These are phyloP conservation scores for Tetanocera ferruginea DNA, from an alignment of 2,888 invertebrate species.

Conservation along the genomic window DNA sequence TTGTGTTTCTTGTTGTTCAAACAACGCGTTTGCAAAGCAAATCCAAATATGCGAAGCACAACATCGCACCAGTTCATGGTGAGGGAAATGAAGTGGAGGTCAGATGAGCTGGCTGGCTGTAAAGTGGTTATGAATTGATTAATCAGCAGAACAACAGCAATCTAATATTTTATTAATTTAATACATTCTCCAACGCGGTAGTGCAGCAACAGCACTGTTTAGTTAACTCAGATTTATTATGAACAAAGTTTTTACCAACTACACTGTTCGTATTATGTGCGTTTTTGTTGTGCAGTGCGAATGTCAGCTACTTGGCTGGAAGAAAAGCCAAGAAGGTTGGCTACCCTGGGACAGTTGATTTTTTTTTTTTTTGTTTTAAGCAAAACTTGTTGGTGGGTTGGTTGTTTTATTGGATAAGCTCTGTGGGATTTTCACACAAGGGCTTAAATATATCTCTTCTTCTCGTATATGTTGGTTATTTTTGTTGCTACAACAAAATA, in stretches of 20 bases:
- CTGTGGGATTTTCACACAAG: neutral
- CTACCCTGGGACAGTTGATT: neutral
- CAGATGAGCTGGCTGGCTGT: neutral
- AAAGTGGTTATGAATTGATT: constrained; percentile 24
- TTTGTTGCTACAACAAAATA: neutral
- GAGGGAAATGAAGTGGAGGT: neutral
- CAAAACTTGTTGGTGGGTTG: neutral
- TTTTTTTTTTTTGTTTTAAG: neutral
- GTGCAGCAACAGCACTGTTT: neutral
- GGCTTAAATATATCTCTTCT: neutral
- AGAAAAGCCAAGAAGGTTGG: constrained; percentile 53
- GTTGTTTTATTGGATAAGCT: neutral
- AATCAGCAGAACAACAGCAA: neutral
- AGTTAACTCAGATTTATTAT: neutral
- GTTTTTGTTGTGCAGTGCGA: constrained; percentile 63
- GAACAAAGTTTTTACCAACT: constrained; percentile 55
- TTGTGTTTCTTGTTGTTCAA: neutral
- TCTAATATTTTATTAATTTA: neutral
- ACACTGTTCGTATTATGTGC: constrained; percentile 51
- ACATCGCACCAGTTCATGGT: neutral
- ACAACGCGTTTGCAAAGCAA: neutral
- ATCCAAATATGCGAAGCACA: neutral
- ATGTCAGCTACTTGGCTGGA: constrained; percentile 62
- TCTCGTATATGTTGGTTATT: neutral
- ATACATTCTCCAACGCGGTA: neutral